These are phyloP conservation scores for Thomomys bottae DNA, from an alignment of 2,113 vertebrate species.

Conservation along the genomic window DNA sequence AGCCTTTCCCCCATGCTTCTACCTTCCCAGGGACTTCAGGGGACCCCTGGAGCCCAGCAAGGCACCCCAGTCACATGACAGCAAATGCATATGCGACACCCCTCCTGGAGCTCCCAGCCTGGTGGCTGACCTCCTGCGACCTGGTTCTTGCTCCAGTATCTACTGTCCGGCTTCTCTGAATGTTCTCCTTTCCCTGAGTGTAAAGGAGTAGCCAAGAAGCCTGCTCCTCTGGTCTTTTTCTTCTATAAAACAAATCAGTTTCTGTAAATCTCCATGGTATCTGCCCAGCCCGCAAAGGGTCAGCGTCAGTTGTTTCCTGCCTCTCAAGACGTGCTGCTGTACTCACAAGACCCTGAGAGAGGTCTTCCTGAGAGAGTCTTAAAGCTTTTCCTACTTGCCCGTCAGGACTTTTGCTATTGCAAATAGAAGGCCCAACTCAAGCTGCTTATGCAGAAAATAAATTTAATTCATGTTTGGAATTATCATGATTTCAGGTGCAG, in stretches of 20 bases:
- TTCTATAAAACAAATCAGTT: background rate
- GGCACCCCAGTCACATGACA: background rate
- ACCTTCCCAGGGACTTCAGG: background rate
- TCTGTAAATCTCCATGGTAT: background rate
- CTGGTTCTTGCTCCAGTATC: rapidly evolving
- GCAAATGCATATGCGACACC: background rate
- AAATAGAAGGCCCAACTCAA: background rate
- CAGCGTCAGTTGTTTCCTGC: background rate
- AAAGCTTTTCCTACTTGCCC: background rate
- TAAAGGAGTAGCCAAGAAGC: background rate
- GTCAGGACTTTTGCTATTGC: constrained; percentile 34
- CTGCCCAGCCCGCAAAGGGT: background rate
- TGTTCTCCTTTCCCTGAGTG: background rate
- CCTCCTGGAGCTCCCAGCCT: background rate
- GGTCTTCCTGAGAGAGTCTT: background rate
- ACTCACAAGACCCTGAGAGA: background rate
- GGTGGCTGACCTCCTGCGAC: background rate
- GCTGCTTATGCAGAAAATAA: constrained; percentile 74
- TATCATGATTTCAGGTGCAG: background rate
- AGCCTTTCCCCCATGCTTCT: background rate
- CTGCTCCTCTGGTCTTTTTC: background rate
- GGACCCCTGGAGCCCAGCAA: background rate
- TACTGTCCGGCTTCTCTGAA: background rate
- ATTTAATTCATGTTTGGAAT: constrained; percentile 28
- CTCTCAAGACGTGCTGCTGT: background rate